Conservation (phyloP, 2,797 vertebrate species). For the Falco berigora region DNA sequence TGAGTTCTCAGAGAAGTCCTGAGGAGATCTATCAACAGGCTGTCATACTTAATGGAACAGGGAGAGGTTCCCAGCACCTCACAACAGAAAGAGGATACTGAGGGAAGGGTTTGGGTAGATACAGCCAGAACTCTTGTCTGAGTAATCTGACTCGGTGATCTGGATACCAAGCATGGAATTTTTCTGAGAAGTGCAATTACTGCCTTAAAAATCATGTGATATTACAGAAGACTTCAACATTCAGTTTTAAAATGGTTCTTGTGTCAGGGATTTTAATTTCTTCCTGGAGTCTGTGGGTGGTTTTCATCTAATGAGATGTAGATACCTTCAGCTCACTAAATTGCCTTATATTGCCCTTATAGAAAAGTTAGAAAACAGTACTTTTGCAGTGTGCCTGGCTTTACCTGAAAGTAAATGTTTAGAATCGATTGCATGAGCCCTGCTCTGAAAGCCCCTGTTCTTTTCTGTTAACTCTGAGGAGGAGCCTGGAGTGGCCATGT, state of each 20-base stretch:
- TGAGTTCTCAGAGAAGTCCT: neutral
- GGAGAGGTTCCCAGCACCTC: neutral
- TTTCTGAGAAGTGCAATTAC: neutral
- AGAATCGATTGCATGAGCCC: neutral
- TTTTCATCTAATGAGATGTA: neutral
- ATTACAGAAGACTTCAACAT: neutral
- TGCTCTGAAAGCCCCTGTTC: neutral
- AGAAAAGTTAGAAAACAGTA: neutral
- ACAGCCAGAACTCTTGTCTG: neutral
- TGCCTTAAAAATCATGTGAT: neutral
- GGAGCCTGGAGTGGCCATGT: neutral
- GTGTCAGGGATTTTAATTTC: neutral
- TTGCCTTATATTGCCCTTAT: neutral
- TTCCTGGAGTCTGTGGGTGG: neutral
- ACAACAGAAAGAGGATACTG: rapidly evolving
- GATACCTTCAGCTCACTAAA: neutral
- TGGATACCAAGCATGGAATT: neutral
- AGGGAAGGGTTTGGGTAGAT: neutral
- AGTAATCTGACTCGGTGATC: neutral
- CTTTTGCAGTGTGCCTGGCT: neutral
- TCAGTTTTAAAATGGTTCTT: neutral
- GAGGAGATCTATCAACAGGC: neutral
- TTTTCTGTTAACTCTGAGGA: neutral
- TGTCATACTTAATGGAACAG: neutral
- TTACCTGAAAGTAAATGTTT: neutral